Evolutionary conservation across 2,888 invertebrate genomes (phyloP).

Genomic region (Acanthosepion pharaonis): DNA sequence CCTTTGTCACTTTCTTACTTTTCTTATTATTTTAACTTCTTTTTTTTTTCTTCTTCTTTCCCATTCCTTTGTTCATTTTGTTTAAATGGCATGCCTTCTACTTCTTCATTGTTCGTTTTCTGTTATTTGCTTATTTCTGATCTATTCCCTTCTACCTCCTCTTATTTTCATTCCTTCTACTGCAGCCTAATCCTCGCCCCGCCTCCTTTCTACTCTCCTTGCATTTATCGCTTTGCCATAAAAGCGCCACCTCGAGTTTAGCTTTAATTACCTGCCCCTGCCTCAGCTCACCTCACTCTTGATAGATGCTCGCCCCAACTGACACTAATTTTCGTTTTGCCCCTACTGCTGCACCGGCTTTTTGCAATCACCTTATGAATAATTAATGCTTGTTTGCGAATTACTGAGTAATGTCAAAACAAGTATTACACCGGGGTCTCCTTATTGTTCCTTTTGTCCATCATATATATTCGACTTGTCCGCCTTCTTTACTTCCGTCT

Average conservation of each 20-base stretch:
- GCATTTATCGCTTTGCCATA: not conserved
- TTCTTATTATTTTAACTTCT: not conserved
- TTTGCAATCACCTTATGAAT: slow-evolving; percentile 33
- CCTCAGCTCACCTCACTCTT: not conserved
- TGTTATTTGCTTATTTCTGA: not conserved
- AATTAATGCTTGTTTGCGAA: slow-evolving; percentile 33
- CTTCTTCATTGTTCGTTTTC: not conserved
- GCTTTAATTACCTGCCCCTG: slow-evolving; percentile 33
- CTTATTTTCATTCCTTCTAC: not conserved
- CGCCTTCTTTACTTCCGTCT: not conserved
- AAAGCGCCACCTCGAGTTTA: not conserved
- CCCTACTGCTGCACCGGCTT: not conserved
- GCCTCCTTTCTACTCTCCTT: no score
- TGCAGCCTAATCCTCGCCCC: no score
- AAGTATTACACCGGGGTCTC: slow-evolving; percentile 22
- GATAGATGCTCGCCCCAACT: not conserved
- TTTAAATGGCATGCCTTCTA: not conserved
- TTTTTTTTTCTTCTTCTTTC: not conserved
- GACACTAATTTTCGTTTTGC: not conserved
- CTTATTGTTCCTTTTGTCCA: not conserved
- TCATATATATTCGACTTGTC: not conserved
- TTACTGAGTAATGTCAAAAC: slow-evolving; percentile 21
- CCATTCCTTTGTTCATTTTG: not conserved
- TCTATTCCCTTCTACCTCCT: not conserved
- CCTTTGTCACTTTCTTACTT: not conserved